Base-by-base conservation (phyloP, 1,140 invertebrate genomes). In the Hypsibius dujardini region DNA sequence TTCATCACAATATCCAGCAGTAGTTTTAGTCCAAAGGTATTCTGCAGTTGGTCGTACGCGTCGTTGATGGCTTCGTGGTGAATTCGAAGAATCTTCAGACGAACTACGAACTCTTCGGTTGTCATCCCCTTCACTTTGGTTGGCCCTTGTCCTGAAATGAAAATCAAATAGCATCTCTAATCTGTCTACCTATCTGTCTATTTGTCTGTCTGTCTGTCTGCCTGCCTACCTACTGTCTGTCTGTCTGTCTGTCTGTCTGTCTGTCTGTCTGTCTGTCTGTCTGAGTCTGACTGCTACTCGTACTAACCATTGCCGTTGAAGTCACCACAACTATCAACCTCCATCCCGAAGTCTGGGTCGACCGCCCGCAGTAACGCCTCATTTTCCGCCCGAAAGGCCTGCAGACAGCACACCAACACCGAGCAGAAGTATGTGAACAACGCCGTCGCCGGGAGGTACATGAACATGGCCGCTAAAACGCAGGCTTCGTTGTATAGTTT, bases 31-130 rank as follows among this genome's bases (percentile, higher is more conserved):
- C 50, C 50, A n/a, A 56, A 56, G n/a, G n/a, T 56, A 7, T 56
- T n/a, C 50, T 56, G 50, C n/a, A 56, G n/a, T n/a, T 56, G 7
- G n/a, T 56, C 50, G 50, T 56, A 56, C 7, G 50, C n/a, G n/a
- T 56, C 50, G 50, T 56, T 56, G 7, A 56, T 7, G n/a, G 7
- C 50, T 56, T 56, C 50, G n/a, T 56, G 50, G 50, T 56, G 50
- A 56, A 56, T 56, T 7, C 50, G 50, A 56, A 56, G 50, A 56
- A n/a, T 56, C n/a, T 56, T 56, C n/a, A 56, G 50, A 7, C n/a
- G 7, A 56, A n/a, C 7, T 56, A n/a, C 7, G n/a, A 56, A 56
- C 50, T 7, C 7, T 7, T 56, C 50, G 7, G n/a, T n/a, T n/a
- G 50, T 56, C n/a, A 56, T 56, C 50, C 50, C 50, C n/a, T n/a